Evolutionary conservation across 2,113 vertebrate species (phyloP).

Genomic region (Planiliza haematocheilus): DNA sequence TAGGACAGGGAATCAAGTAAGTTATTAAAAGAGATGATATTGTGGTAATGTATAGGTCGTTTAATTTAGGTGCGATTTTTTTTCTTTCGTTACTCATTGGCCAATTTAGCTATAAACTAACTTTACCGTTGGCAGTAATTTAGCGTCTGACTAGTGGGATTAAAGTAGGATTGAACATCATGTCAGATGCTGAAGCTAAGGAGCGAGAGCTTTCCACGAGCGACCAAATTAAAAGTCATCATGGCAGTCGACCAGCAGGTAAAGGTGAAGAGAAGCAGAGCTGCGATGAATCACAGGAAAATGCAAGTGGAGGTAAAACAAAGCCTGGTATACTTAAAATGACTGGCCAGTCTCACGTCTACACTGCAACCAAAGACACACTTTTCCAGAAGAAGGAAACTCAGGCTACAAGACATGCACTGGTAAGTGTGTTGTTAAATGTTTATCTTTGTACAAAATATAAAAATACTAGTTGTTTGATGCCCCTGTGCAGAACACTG

Average conservation of each 20-base stretch:
- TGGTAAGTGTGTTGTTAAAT: slow-evolving; percentile 78
- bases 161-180: not conserved
- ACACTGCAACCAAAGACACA: slow-evolving; percentile 75
- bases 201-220: not conserved
- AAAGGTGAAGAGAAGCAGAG: slow-evolving; percentile 18
- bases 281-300: not conserved
- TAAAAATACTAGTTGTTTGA: too few relatives aligned
- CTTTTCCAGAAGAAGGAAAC: slow-evolving; percentile 60
- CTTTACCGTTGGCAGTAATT: too few relatives aligned
- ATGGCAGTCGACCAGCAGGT: not conserved
- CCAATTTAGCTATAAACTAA: not conserved
- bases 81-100: not conserved
- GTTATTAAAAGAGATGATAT: not conserved
- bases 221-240: not conserved
- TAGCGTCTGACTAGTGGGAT: not conserved
- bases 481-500: too few relatives aligned
- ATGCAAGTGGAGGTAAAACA: not conserved
- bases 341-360: slow-evolving; percentile 77
- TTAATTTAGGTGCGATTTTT: not conserved
- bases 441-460: not conserved
- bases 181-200: slow-evolving; percentile 35
- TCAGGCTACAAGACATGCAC: slow-evolving; percentile 66
- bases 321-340: not conserved
- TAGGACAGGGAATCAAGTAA: not conserved
- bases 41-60: not conserved